Evolutionary conservation across 1,140 invertebrate genomes (phyloP).

Genomic region (Pachyrhynchus sulphureomaculatus): DNA sequence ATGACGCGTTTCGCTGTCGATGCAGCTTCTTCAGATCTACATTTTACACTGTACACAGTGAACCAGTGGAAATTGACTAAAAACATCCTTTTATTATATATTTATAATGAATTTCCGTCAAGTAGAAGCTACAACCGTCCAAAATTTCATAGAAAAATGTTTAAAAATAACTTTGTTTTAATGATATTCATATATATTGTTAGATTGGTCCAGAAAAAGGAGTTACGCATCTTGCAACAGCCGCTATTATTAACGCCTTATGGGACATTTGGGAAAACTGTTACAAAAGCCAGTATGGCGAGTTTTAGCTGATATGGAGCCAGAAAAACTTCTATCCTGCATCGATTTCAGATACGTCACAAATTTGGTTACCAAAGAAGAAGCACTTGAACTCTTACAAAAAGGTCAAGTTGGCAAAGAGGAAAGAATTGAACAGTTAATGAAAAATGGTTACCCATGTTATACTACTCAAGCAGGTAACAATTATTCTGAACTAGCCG

Average conservation of each 20-base stretch:
- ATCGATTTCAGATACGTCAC: slow-evolving; percentile 85
- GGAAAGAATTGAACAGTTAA: slow-evolving; percentile 60
- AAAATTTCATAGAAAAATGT: too few relatives aligned
- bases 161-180: too few relatives aligned
- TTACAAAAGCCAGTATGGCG: slow-evolving; percentile 87
- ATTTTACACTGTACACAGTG: too few relatives aligned
- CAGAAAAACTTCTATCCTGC: slow-evolving; percentile 76
- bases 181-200: too few relatives aligned
- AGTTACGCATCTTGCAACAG: slow-evolving; percentile 83
- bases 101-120: too few relatives aligned
- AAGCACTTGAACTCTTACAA: slow-evolving; percentile 75
- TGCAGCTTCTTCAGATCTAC: too few relatives aligned
- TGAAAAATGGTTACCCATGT: slow-evolving; percentile 69
- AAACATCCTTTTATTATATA: too few relatives aligned
- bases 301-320: slow-evolving; percentile 77
- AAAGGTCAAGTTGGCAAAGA: slow-evolving; percentile 59
- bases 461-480: slow-evolving; percentile 76
- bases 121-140: too few relatives aligned
- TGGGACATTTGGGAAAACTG: slow-evolving; percentile 88
- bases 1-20: too few relatives aligned
- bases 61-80: too few relatives aligned
- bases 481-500: too few relatives aligned
- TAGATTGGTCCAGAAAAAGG: slow-evolving; percentile 92
- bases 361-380: slow-evolving; percentile 79
- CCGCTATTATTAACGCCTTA: slow-evolving; percentile 83